A percentile compares a stretch with the other conserved stretches of the same genome.
Evolutionary conservation across 2,888 invertebrate species (phyloP).

Genomic region (Eristalis pertinax): DNA sequence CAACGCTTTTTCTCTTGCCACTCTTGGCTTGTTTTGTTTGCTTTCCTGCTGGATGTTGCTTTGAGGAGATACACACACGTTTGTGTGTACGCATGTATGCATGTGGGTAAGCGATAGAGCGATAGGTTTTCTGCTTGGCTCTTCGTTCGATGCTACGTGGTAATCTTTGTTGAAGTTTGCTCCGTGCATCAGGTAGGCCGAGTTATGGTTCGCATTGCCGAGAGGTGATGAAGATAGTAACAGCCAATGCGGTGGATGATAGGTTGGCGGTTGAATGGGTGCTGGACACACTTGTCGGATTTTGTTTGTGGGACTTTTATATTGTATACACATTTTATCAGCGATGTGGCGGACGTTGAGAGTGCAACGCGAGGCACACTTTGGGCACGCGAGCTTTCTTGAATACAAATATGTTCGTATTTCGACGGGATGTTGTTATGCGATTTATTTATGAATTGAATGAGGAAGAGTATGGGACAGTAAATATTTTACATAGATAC

Average conservation of each 20-base stretch:
- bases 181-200: slow-evolving; percentile 10
- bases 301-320: slow-evolving; percentile 5
- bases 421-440: not conserved
- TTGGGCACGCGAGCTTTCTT: slow-evolving; percentile 37
- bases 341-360: slow-evolving; percentile 5
- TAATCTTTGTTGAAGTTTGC: not conserved
- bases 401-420: not conserved
- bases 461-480: not conserved
- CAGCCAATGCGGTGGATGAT: slow-evolving; percentile 26
- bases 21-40: slow-evolving; percentile 8
- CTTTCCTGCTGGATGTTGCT: not conserved
- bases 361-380: slow-evolving; percentile 18
- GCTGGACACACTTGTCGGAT: slow-evolving; percentile 39
- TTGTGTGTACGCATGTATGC: not conserved
- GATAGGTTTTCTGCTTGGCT: not conserved
- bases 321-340: not conserved
- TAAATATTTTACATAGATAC: not conserved
- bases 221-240: slow-evolving; percentile 18
- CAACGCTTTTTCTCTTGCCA: slow-evolving; percentile 1
- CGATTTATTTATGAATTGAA: not conserved
- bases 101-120: not conserved
- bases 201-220: not conserved
- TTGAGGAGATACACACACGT: not conserved
- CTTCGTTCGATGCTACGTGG: slow-evolving; percentile 4
- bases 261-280: slow-evolving; percentile 39